Evolutionary conservation across 2,113 vertebrate genomes (phyloP).

Genomic region (Chrysochloris asiatica): DNA sequence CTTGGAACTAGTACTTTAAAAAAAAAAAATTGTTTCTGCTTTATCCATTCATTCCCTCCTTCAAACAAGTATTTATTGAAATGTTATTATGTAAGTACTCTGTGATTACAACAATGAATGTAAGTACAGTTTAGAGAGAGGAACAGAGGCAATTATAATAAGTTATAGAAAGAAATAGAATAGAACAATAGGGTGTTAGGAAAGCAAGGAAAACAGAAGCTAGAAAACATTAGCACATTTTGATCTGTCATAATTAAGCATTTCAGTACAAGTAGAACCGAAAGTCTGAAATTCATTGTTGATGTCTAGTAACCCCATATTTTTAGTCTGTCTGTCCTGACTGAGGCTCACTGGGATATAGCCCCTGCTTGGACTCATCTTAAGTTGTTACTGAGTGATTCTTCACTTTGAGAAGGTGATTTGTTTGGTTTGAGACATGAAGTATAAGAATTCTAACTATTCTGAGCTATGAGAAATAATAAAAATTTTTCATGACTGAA

Average conservation of each 20-base stretch:
- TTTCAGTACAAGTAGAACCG: background rate
- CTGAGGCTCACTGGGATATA: background rate
- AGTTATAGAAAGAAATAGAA: background rate
- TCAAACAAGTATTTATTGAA: background rate
- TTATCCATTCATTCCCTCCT: background rate
- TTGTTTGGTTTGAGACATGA: conserved; percentile 23
- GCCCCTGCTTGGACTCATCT: background rate
- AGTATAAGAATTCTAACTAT: conserved; percentile 15
- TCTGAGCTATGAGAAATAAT: background rate
- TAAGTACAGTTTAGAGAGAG: background rate
- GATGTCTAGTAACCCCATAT: background rate
- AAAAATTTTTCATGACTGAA: conserved; percentile 18
- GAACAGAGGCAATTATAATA: background rate
- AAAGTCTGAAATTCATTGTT: background rate
- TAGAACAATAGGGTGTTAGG: background rate
- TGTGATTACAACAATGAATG: background rate
- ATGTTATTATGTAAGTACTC: background rate
- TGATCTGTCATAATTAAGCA: conserved; percentile 2
- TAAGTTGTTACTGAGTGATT: conserved; percentile 10
- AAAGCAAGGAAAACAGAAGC: background rate
- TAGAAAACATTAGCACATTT: background rate
- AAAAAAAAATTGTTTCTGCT: background rate
- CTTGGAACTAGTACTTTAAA: background rate
- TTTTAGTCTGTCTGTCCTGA: conserved; percentile 7
- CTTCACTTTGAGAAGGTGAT: conserved; percentile 12